Evolutionary conservation across 30 jellyfish, hydroid and myxozoan species (phyloP), one percentile per base, ranked within the genome.

Genomic region (Aurelia sp.): DNA sequence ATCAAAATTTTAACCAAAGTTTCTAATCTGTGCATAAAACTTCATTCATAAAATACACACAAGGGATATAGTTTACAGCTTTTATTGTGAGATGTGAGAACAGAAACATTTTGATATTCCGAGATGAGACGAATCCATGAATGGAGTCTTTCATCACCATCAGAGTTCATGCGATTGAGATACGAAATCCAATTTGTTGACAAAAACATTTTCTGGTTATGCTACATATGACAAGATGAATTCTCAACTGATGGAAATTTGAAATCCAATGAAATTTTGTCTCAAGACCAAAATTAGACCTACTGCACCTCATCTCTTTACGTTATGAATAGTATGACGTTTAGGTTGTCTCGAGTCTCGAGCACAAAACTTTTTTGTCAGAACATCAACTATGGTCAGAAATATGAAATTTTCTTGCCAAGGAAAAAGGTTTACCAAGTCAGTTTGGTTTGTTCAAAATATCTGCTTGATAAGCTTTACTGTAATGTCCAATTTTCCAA

Each of bases 41-140:
- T 59, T 8, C 69, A 21, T 21, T 59, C 35, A 59, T 59, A 44
- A 44, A 44, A 44, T 44, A 44, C 55, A 44, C 69, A 59, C 69
- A 59, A 18, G 24, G 33, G 33, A 13, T 17, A 63, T 63, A 12
- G 52, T 48, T 68, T 38, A 21, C 50, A 62, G 41, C 63, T 63
- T 52, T 52, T 22, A 40, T 30, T 44, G 73, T 63, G 80, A 27
- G 80, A 50, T 44, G 80, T 63, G 80, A 27, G 80, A 50, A 62
- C 58, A 72, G 89, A 79, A 57, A 58, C 65, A 63, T 79, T 63
- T 47, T 79, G 50, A 63, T 79, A 58, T 79, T 63, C 60, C 71
- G 27, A 53, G 89, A 61, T 15, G 73, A 63, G 13, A 63, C 72
- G 72, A 40, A 79, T 40, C 31, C 62, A 40, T 79, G 79, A 79